Base-by-base conservation (phyloP, 1,140 invertebrate genomes). In the Ceratitis capitata region DNA sequence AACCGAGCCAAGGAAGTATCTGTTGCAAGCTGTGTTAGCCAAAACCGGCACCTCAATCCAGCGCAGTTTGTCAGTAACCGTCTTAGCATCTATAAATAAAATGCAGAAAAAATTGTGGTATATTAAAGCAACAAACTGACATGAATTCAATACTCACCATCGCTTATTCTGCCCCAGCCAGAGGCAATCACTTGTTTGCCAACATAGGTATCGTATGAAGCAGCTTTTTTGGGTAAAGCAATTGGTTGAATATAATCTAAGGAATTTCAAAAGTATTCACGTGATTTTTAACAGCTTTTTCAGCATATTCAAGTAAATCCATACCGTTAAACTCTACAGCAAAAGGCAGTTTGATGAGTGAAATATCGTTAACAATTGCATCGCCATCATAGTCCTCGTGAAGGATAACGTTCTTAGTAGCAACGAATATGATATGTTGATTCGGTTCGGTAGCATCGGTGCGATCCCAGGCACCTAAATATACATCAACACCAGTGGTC, bases 161-260 rank as follows among this genome's bases (percentile, higher is more conserved):
- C 92, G 61, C 87, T 92, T n/a, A 90, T 90, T 53, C 87, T 89
- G n/a, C 92, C 92, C 87, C 92, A 93, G 16, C 92, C 92, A 12
- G 91, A 89, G 53, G 92, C 91, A 0, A 87, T 85, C 12, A 89
- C 92, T 53, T 85, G 86, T 9, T 89, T 84, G 12, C 90, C 89
- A 3, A 84, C 89, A 82, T 92, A 93, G 32, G 42, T 88, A 1
- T 89, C 86, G 82, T 87, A 89, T 12, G 86, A 78, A 1, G 89
- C 88, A 10, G 87, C 85, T 39, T 86, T 85, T 35, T 86, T 88
- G 1, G 92, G 92, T 45, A 93, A 85, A 10, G 88, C 85, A 9
- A 92, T 87, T 49, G 92, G 89, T n/a, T 85, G 87, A 12, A 93
- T 91, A 35, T 84, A 87, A 0, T 86, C 91, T 91, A 85, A 87